Base-by-base conservation (phyloP, 30 jellyfish, hydroid and myxozoan genomes). In the Clytia hemisphaerica region DNA sequence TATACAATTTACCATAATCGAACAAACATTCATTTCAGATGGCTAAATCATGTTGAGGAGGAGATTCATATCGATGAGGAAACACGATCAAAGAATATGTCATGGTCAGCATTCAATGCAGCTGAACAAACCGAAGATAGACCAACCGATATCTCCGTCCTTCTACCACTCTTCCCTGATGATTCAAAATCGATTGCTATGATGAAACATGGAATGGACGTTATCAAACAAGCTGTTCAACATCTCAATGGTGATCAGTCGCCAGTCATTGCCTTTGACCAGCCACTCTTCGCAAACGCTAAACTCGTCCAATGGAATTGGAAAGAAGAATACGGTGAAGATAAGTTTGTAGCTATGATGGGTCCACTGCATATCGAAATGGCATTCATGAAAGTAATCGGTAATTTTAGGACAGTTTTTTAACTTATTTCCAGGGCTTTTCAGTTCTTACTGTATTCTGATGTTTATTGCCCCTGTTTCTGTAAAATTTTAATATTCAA, bases 351-450 rank as follows among this genome's bases (percentile, higher is more conserved):
- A 4, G 45, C 53, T 2, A 36, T 70, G 16, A 14, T 70, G 38
- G 82, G 82, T 16, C 74, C 74, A 45, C 58, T 70, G 59, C 82
- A 48, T 61, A 37, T 48, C 33, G 82, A 70, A 48, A 70, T 70
- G 82, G 60, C 76, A 36, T 58, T 74, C 19, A 54, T 54, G 60
- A 70, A 70, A 31, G 46, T 4, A 1, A 31, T 70, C 24, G 82
- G 76, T 30, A 46, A n/a, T n/a, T n/a, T n/a, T n/a, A n/a, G n/a
- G n/a, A n/a, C n/a, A n/a, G n/a, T n/a, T n/a, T n/a, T n/a, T n/a
- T n/a, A n/a, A n/a, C n/a, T n/a, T n/a, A n/a, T n/a, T n/a, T n/a
- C n/a, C n/a, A n/a, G n/a, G n/a, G n/a, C n/a, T n/a, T n/a, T n/a
- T n/a, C n/a, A n/a, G n/a, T n/a, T n/a, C n/a, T n/a, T n/a, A n/a